Base-by-base conservation (phyloP, 2,888 invertebrate species). In the Pherbina coryleti region DNA sequence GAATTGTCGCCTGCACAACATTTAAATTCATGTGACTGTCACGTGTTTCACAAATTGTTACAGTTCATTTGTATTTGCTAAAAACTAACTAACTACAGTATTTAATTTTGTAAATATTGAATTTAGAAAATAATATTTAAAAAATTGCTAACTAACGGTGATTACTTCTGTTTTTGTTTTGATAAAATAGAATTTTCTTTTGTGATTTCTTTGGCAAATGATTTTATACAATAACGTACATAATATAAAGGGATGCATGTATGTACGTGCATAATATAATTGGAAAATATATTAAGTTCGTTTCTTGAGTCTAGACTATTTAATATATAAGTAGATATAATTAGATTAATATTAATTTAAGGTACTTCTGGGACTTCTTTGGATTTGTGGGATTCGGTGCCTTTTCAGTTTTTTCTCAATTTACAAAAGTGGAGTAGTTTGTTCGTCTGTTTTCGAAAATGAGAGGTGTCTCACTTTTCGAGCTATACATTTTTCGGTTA, bases 11-110 rank as follows among this genome's bases (percentile, higher is more conserved):
- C 53, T 74, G 64, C 74, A 74, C 74, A 66, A 74, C 74, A 66
- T 74, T 64, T 64, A 74, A 74, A 64, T 74, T 74, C 74, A 66
- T 74, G 66, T 66, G 22, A 74, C 51, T 51, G 64, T 64, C 74
- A 53, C 66, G 51, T 74, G 31, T 51, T 53, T 74, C 60, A 60
- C 57, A 57, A 51, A 51, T 51, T 67, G 55, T 75, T 28, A 31
- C 25, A 69, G n/a, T 49, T 49, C 5, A 57, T 55, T 34, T 17
- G n/a, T 55, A 31, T 5, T 55, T 25, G 19, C 34, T 60, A 22
- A 37, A 37, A 37, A 25, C 72, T 28, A 70, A 57, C 72, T 72
- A 72, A 60, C 72, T 72, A 72, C 72, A 72, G 60, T 72, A n/a
- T 55, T 53, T 31, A 22, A 64, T 53, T n/a, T 49, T 66, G 64